Conservation (phyloP, 2,888 invertebrate species). For the Sisyra terminalis region DNA sequence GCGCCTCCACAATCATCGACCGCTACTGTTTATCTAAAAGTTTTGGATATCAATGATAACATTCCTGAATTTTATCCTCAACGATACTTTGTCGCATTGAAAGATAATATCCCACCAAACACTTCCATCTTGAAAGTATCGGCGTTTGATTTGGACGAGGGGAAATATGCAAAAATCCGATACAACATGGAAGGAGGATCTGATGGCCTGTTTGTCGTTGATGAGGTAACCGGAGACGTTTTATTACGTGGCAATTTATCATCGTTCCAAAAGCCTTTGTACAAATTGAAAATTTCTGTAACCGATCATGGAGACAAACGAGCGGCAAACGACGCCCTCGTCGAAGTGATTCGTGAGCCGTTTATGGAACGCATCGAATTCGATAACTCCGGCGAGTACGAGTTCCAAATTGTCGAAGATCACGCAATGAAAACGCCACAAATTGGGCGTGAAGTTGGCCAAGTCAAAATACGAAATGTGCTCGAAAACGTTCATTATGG, state of each 20-base stretch:
- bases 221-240: constrained; percentile 61
- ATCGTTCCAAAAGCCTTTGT: constrained; percentile 45
- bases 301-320: constrained; percentile 64
- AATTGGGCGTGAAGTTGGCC: constrained; percentile 58
- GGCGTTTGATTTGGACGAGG: constrained; percentile 75
- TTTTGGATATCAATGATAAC: constrained; percentile 86
- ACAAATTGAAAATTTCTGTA: constrained; percentile 60
- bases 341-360: constrained; percentile 62
- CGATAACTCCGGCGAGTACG: constrained; percentile 53
- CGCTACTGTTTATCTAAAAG: constrained; percentile 63
- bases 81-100: constrained; percentile 63
- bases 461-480: constrained; percentile 39
- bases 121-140: constrained; percentile 53
- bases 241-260: constrained; percentile 47
- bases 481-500: constrained; percentile 44
- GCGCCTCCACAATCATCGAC: constrained; percentile 80
- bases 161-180: constrained; percentile 69
- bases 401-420: constrained; percentile 65
- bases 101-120: constrained; percentile 47
- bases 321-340: constrained; percentile 55
- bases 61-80: constrained; percentile 82
- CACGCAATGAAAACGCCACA: constrained; percentile 38
- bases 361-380: constrained; percentile 59
- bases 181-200: constrained; percentile 65
- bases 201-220: constrained; percentile 64